Evolutionary conservation across 2,888 invertebrate genomes (phyloP), one percentile per base, ranked within the genome.

Genomic region (Calameuta idolon): DNA sequence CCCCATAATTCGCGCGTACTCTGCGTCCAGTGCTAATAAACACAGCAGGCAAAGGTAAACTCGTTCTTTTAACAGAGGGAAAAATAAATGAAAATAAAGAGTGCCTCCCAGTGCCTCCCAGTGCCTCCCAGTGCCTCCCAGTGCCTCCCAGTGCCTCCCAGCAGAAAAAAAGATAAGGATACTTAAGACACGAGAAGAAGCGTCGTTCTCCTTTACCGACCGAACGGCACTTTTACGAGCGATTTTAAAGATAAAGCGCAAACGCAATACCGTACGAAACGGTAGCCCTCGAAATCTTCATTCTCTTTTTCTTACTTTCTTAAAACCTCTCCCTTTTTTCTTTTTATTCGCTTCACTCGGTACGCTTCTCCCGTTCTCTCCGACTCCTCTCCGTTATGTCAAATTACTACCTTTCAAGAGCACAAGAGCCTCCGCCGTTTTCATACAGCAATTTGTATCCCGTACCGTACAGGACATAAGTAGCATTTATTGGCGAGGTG

Each of bases 401-500:
- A 71, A 71, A 71, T 71, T 71, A 23, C 71, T 71, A 71, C 71
- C 71, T 71, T 71, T 71, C 71, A 34, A 31, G 30, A 71, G 2
- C 55, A 55, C 15, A 15, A 40, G 40, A 55, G 5, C 23, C 15
- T 55, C 55, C 15, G 55, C 23, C 55, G 23, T 55, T 55, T 55
- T 55, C 15, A 55, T 55, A 23, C 55, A 23, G 55, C 55, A 55
- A 55, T 55, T 55, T 55, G 55, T 55, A 55, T 55, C 55, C 55
- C 55, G 55, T 9, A 55, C 55, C 23, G 0, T 23, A 23, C 9
- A 55, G 55, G 55, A 55, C 55, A 55, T 55, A 55, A 55, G 55
- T 55, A 55, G 55, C 40, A 55, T 55, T 55, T 55, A 55, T 55
- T 55, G 55, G 23, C 55, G 15, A 9, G 55, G 55, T 55, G 55